Evolutionary conservation across 1,140 invertebrate genomes (phyloP), one percentile per base, ranked within the genome.

Genomic region (Elymnias hypermnestra): DNA sequence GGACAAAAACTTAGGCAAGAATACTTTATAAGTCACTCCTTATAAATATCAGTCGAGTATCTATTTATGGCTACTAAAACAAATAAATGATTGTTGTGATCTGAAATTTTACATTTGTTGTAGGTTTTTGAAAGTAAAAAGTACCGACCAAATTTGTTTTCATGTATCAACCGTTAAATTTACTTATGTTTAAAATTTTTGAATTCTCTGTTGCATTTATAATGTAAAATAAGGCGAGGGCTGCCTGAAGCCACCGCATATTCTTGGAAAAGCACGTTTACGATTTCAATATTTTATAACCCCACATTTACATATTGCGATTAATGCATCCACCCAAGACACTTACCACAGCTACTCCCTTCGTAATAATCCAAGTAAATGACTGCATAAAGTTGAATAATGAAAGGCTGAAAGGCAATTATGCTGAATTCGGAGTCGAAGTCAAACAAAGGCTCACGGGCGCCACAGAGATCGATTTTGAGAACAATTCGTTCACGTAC

Each of bases 361-460:
- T 71, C 64, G 70, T 77, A 75, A 82, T 84, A 79, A 79, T 72
- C 71, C 76, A 77, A 83, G 78, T 78, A 83, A 83, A 85, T 79
- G 78, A 76, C 77, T 82, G 77, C 76, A 83, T 79, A 82, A 82
- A 83, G 82, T 76, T 79, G 75, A 79, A 83, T 83, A 85, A 83
- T 85, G 78, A 83, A 83, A 82, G 74, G 57, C 74, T 83, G 74
- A 81, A 85, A 85, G 82, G 77, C 78, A 85, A 85, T 85, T 85
- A 85, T 69, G 73, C 75, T 76, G 78, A 83, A 83, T 85, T 83
- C 73, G 68, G 74, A 84, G 74, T 73, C 70, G 70, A 82, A 83
- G 63, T 83, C 78, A 85, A 85, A 83, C 78, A 85, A 85, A 78
- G 67, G 70, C 66, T 67, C 66, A 57, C 66, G 57, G 67, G 67